Evolutionary conservation across 2,797 vertebrate species (phyloP).

Genomic region (Simalia tracyae): DNA sequence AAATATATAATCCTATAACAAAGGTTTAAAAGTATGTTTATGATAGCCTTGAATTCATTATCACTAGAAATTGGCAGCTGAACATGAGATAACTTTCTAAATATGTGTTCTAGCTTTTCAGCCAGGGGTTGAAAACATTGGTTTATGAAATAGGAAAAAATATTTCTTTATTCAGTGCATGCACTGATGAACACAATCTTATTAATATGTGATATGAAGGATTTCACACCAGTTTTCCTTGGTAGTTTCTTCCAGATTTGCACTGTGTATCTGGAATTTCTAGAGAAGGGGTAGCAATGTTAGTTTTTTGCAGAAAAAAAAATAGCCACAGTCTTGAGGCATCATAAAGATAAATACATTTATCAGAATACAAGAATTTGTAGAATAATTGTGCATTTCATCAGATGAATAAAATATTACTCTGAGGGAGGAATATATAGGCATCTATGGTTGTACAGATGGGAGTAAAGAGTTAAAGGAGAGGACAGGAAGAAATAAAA

Average conservation of each 20-base stretch:
- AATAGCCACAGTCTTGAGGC: not conserved
- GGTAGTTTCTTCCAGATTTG: not conserved
- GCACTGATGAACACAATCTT: not conserved
- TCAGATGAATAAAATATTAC: not conserved
- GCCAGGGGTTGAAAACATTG: not conserved
- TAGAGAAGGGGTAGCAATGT: not conserved
- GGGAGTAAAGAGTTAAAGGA: not conserved
- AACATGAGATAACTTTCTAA: not conserved
- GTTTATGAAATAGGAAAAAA: not conserved
- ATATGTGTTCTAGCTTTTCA: not conserved
- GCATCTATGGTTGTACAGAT: not conserved
- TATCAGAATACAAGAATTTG: not conserved
- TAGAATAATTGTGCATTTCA: not conserved
- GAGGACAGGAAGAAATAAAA: not conserved
- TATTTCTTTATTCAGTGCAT: not conserved
- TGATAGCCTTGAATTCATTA: not conserved
- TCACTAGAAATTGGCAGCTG: not conserved
- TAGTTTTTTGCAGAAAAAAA: not conserved
- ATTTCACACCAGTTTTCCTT: not conserved
- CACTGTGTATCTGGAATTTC: not conserved
- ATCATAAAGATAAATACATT: not conserved
- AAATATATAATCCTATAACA: not conserved
- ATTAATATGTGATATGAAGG: not conserved
- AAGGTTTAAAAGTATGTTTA: too few species aligned
- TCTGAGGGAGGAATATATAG: not conserved